Base-by-base conservation (phyloP, 2,113 vertebrate species). In the Pholis gunnellus region DNA sequence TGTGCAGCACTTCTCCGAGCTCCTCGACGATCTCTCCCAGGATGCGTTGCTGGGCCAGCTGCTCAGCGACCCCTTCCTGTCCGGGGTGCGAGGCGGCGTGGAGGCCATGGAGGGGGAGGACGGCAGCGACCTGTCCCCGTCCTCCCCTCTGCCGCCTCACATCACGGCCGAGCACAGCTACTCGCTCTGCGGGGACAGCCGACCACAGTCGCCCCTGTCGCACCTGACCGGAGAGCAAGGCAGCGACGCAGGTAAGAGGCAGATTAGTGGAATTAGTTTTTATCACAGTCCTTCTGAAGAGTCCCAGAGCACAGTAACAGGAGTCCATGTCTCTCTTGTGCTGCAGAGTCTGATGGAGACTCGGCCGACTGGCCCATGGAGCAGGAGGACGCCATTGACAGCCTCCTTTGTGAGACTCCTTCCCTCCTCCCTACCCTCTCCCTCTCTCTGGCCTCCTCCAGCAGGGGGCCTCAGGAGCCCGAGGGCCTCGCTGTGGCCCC, bases 151-250 rank as follows among this genome's bases (percentile, higher is more conserved):
- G 0, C 97, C 97, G 0, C 98, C 98, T 4, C 98, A 98, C 94
- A 99, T 99, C 93, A 97, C 98, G 72, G 97, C 97, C 0, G 98
- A 99, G 38, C 98, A 99, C 94, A 99, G 98, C 94, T 99, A 99
- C 90, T 99, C 98, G 2, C 96, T 99, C 66, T 96, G 97, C 0
- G 98, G 98, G 0, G 98, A 99, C 92, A 98, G 97, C 1, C 91
- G 97, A 0, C 97, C 96, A 0, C 98, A 98, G 93, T 99, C 98
- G 0, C 98, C 98, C 0, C 94, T 99, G 87, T 96, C 96, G 5
- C 97, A 99, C 76, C 94, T 96, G 57, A 94, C 97, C 0, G 89
- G 95, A 0, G 95, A 97, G 8, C 96, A 96, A 57, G 95, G 93
- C 93, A 97, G 97, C 2, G 96, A 96, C 38, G 96, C 97, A 52